phyloP scores from a whole-genome alignment of 2,888 invertebrate species.

The Eutolmus rufibarbis region DNA sequence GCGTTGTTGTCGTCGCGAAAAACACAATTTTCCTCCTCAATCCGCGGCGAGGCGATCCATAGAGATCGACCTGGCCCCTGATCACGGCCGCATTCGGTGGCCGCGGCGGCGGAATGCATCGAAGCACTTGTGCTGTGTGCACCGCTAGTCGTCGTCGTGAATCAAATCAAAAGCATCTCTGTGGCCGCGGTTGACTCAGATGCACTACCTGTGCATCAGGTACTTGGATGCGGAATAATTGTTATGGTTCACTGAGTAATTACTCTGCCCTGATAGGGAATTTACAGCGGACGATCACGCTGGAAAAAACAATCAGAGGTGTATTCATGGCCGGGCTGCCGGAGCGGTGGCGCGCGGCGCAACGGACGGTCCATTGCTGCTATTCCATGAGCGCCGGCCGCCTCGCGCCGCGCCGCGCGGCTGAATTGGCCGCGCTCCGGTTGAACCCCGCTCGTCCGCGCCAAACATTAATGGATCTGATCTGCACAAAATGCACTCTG shows the following conservation, averaged over 20 bases:
- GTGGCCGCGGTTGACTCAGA: not conserved
- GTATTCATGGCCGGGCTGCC: not conserved
- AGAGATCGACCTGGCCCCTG: not conserved
- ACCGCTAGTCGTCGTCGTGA: not conserved
- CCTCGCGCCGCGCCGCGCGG: not conserved
- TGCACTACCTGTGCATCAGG: not conserved
- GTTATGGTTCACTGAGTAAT: conserved; percentile 41
- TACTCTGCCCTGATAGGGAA: conserved; percentile 32
- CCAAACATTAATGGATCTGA: conserved; percentile 40
- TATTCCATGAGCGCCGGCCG: not conserved
- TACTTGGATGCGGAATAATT: conserved; percentile 26
- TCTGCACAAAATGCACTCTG: conserved; percentile 35
- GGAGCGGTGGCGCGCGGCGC: not conserved
- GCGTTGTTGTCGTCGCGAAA: not conserved
- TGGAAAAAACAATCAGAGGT: not conserved
- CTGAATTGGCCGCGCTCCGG: not conserved
- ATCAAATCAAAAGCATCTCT: conserved; percentile 24
- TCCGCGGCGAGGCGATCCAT: not conserved
- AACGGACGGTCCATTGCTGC: not conserved
- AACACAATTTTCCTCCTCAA: conserved; percentile 14
- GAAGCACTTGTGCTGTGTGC: not conserved
- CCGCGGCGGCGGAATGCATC: not conserved
- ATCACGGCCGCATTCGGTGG: not conserved
- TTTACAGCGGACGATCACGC: conserved; percentile 14
- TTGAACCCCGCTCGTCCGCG: not conserved